Evolutionary conservation across 1,140 invertebrate species (phyloP), one percentile per base, ranked within the genome.

Genomic region (Formica selysi): DNA sequence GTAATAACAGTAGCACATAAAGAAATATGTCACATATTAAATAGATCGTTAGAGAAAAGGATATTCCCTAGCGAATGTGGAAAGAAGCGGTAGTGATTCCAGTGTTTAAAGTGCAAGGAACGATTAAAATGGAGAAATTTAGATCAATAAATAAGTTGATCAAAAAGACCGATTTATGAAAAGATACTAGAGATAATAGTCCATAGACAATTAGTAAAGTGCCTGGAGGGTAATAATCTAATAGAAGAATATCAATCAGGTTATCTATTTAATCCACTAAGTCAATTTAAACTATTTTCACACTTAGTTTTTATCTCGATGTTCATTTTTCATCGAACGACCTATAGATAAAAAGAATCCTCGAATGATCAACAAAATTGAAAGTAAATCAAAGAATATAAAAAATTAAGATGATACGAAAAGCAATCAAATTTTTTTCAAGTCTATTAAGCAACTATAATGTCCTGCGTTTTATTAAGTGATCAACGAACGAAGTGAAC

Each of bases 391-490:
- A 11, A 36, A n/a, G 10, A 41, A 26, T 16, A n/a, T 13, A 22
- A 65, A 19, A 32, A 48, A 32, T 44, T 51, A 38, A 32, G 26
- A 38, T 10, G 1, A 26, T 10, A 22, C 41, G 26, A 19, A 36
- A 59, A 4, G 16, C 48, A 74, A 2, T 41, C 10, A 59, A 26
- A 36, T 13, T 16, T 29, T 29, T 57, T 36, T 70, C 62, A 16
- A 26, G 16, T 54, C 54, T n/a, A 79, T 79, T 26, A 70, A 78
- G 11, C 22, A n/a, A 22, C 0, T 51, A 54, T 22, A 54, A 70
- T 70, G 10, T 22, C 0, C 32, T n/a, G 5, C 3, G n/a, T 70
- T 80, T 80, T 57, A 70, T 80, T 70, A 41, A 79, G 13, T 6
- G 19, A n/a, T 11, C 41, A 62, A 26, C 2, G 5, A 10, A 26